phyloP scores from a whole-genome alignment of 2,888 invertebrate species.

The Melipona beecheii region DNA sequence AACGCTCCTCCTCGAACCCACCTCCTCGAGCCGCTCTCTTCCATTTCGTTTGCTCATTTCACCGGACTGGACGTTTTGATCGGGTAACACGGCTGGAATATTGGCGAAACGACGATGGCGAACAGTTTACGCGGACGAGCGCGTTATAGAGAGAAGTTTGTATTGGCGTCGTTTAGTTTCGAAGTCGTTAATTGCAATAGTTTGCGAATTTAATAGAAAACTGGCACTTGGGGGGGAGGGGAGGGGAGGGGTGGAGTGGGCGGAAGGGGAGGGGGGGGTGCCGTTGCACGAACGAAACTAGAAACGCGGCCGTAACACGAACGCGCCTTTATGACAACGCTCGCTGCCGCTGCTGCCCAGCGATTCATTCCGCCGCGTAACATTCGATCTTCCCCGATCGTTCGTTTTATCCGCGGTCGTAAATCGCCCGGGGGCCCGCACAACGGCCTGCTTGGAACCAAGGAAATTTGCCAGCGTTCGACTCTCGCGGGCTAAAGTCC shows the following conservation, averaged over 20 bases:
- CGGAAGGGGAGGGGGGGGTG: no score
- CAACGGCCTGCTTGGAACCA: background rate
- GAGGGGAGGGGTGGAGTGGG: no score
- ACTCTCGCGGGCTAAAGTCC: constrained; percentile 19
- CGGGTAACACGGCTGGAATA: background rate
- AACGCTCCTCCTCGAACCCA: background rate
- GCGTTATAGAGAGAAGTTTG: constrained; percentile 25
- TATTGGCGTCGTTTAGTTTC: constrained; percentile 7
- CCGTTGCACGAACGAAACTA: background rate
- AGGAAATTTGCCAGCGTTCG: constrained; percentile 27
- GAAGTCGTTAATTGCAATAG: constrained; percentile 45
- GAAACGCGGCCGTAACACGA: background rate
- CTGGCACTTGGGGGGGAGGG: background rate
- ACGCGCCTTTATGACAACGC: background rate
- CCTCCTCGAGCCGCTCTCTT: no score
- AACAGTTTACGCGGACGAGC: constrained; percentile 22
- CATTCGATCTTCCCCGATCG: background rate
- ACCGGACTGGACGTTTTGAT: background rate
- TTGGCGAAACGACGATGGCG: constrained; percentile 3
- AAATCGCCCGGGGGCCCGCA: background rate
- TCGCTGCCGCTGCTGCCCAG: no score
- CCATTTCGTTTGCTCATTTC: constrained; percentile 2
- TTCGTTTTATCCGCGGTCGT: background rate
- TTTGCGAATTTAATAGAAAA: constrained; percentile 28
- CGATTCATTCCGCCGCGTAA: constrained; percentile 4